Conservation (phyloP, 2,888 invertebrate species). For the Agrochola lota region DNA sequence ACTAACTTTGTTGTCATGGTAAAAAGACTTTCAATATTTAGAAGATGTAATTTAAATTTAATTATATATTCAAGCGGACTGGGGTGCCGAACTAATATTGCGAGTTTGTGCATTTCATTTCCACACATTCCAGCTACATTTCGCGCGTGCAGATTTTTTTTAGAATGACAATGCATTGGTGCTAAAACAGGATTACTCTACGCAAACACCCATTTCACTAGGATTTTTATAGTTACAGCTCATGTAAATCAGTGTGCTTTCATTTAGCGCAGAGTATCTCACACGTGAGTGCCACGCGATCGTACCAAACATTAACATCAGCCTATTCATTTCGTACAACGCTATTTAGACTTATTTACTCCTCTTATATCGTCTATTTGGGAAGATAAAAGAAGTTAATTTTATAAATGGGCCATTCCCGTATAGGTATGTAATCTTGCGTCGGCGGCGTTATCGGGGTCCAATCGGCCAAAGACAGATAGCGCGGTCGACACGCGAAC, state of each 20-base stretch:
- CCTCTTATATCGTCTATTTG: conserved; percentile 83
- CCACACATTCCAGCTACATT: conserved; percentile 31
- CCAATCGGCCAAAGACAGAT: conserved; percentile 89
- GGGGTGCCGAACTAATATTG: conserved; percentile 36
- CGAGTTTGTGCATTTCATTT: conserved; percentile 32
- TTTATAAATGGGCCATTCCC: conserved; percentile 89
- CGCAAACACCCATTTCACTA: conserved; percentile 41
- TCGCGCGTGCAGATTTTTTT: conserved; percentile 7
- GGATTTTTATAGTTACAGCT: conserved; percentile 22
- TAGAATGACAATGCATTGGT: conserved; percentile 23
- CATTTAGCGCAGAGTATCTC: conserved; percentile 15
- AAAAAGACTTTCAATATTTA: conserved; percentile 75
- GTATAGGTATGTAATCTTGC: conserved; percentile 88
- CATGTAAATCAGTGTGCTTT: conserved; percentile 43
- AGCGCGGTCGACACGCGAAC: conserved; percentile 89
- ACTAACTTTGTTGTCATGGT: conserved; percentile 79
- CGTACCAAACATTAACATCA: conserved; percentile 73
- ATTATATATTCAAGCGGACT: conserved; percentile 31
- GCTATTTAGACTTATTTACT: conserved; percentile 86
- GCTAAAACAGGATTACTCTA: conserved; percentile 44
- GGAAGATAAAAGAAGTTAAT: conserved; percentile 89
- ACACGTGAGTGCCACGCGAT: conserved; percentile 43
- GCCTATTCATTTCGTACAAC: conserved; percentile 79
- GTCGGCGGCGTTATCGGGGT: conserved; percentile 85
- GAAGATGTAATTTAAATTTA: conserved; percentile 42